A percentile compares a stretch with the other conserved stretches of the same genome.
These are phyloP conservation scores for Cosmia trapezina DNA, from an alignment of 2,888 invertebrate genomes.

Conservation along the genomic window DNA sequence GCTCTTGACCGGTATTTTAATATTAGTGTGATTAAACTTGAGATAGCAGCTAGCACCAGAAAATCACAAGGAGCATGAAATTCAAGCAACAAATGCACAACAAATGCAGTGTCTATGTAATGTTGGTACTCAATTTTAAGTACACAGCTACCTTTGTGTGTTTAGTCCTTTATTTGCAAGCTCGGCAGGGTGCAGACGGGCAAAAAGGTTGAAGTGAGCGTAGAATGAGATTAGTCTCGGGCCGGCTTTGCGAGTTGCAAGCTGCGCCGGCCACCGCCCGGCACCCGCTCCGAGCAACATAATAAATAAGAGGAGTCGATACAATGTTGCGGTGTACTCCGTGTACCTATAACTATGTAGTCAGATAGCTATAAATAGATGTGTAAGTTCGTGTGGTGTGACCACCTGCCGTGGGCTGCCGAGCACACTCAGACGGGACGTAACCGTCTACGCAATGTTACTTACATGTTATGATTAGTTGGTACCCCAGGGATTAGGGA, in stretches of 20 bases:
- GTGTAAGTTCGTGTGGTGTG: slow-evolving; percentile 51
- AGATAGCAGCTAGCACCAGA: too few relatives aligned
- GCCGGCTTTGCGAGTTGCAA: slow-evolving; percentile 67
- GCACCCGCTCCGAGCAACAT: slow-evolving; percentile 64
- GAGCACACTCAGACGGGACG: slow-evolving; percentile 39
- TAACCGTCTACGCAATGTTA: slow-evolving; percentile 39
- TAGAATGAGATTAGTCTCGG: slow-evolving; percentile 77
- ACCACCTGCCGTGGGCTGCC: slow-evolving; percentile 62
- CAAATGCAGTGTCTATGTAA: slow-evolving; percentile 29
- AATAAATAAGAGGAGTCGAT: slow-evolving; percentile 77
- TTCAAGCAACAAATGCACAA: too few relatives aligned
- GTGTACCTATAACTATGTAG: slow-evolving; percentile 50
- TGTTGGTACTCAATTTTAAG: slow-evolving; percentile 32
- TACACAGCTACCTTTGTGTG: slow-evolving; percentile 41
- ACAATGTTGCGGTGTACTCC: slow-evolving; percentile 61
- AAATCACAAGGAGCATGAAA: too few relatives aligned
- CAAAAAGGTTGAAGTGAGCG: slow-evolving; percentile 80
- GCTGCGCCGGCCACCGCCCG: slow-evolving; percentile 56
- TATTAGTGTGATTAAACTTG: too few relatives aligned
- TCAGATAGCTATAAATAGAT: slow-evolving; percentile 67
- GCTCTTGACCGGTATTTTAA: too few relatives aligned
- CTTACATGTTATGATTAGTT: slow-evolving; percentile 29
- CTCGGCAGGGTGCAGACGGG: slow-evolving; percentile 73
- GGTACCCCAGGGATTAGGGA: neutral
- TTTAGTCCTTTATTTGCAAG: slow-evolving; percentile 56